Evolutionary conservation across 2,888 invertebrate genomes (phyloP).

Genomic region (Plagiodera versicolora): DNA sequence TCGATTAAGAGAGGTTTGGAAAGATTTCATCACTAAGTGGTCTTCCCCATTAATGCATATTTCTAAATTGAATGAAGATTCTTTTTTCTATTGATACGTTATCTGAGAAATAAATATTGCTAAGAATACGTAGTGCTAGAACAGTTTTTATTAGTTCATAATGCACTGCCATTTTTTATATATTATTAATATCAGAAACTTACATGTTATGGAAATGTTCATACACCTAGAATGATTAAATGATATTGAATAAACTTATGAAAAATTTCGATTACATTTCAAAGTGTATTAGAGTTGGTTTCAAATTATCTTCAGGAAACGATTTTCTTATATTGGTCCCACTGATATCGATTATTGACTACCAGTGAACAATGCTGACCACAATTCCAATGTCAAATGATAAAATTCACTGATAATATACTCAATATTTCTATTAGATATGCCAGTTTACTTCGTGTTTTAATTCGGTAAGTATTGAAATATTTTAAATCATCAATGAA

Average conservation of each 20-base stretch:
- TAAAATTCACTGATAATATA: no score
- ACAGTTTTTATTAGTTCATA: constrained; percentile 4
- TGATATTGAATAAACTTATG: neutral
- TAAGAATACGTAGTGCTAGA: neutral
- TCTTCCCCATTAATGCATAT: no score
- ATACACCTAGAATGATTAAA: neutral
- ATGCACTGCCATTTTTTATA: constrained; percentile 33
- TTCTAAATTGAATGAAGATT: no score
- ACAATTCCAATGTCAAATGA: no score
- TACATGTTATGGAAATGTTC: neutral
- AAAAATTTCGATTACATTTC: no score
- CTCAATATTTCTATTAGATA: neutral
- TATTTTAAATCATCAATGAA: no score
- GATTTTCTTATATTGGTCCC: neutral
- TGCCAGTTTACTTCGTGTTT: neutral
- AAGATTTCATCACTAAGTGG: no score
- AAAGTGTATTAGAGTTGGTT: no score
- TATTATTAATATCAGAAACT: constrained; percentile 15
- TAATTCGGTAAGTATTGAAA: neutral
- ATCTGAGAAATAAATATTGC: neutral
- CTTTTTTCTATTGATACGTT: neutral
- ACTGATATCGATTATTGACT: neutral
- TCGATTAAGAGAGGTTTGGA: no score
- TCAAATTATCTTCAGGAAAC: no score
- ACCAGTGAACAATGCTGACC: no score